phyloP scores from a whole-genome alignment of 2,888 invertebrate species.

The Endotricha flammealis region DNA sequence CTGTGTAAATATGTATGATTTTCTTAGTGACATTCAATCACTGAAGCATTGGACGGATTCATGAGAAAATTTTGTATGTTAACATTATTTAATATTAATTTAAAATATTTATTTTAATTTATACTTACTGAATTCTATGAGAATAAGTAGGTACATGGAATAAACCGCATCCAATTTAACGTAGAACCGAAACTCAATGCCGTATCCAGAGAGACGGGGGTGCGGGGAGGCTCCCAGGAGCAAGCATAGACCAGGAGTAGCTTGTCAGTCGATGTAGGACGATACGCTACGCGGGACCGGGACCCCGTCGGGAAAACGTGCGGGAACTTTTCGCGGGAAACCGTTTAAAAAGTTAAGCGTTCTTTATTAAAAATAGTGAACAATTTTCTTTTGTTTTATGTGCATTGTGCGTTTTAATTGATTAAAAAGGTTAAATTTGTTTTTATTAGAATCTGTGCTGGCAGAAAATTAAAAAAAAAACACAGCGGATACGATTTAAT shows the following conservation, averaged over 20 bases:
- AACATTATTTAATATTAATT: too few relatives aligned
- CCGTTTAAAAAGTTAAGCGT: constrained; percentile 12
- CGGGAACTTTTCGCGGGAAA: constrained; percentile 13
- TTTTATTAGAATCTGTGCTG: too few relatives aligned
- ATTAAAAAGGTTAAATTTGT: not conserved
- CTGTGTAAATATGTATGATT: too few relatives aligned
- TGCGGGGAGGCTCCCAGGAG: constrained; percentile 26
- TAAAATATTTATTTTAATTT: too few relatives aligned
- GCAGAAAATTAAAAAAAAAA: too few relatives aligned
- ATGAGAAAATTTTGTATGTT: too few relatives aligned
- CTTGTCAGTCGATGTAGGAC: constrained; percentile 14
- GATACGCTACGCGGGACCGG: constrained; percentile 16
- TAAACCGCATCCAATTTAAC: constrained; percentile 49
- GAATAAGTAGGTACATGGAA: too few relatives aligned
- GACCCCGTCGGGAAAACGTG: constrained; percentile 23
- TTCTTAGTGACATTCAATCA: too few relatives aligned
- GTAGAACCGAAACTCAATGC: constrained; percentile 36
- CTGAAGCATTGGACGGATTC: too few relatives aligned
- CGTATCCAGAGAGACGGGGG: constrained; percentile 49
- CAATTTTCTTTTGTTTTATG: constrained; percentile 3
- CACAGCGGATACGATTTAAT: constrained; percentile 3
- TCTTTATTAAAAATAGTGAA: constrained; percentile 8
- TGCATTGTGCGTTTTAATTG: constrained; percentile 8
- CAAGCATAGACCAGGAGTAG: constrained; percentile 15
- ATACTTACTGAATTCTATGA: too few relatives aligned